Conservation (phyloP, 2,888 invertebrate genomes). For the Eulithis prunata region DNA sequence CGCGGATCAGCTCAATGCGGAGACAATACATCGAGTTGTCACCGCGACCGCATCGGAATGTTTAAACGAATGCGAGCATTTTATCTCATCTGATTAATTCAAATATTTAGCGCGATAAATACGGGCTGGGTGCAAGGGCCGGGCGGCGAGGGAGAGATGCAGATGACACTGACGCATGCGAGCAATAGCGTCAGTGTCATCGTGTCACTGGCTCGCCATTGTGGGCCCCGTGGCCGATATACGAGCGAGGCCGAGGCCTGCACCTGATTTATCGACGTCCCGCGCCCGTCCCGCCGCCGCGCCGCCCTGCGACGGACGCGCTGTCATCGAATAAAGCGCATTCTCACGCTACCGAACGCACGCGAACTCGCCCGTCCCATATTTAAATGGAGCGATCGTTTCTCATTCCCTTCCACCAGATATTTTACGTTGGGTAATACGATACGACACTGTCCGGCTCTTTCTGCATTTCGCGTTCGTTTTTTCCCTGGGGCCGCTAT, state of each 20-base stretch:
- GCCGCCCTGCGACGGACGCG: slow-evolving; percentile 43
- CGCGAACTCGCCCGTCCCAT: slow-evolving; percentile 78
- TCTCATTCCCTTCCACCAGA: slow-evolving; percentile 83
- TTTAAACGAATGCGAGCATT: slow-evolving; percentile 78
- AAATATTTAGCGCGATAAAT: slow-evolving; percentile 84
- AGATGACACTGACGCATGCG: slow-evolving; percentile 70
- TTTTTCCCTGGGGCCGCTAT: slow-evolving; percentile 77
- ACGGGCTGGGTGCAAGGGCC: slow-evolving; percentile 54
- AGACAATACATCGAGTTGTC: slow-evolving; percentile 83
- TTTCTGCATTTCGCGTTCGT: slow-evolving; percentile 78
- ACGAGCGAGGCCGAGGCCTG: slow-evolving; percentile 61
- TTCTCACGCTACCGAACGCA: slow-evolving; percentile 84
- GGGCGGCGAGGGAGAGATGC: slow-evolving; percentile 54
- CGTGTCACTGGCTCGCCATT: slow-evolving; percentile 74
- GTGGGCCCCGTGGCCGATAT: slow-evolving; percentile 72
- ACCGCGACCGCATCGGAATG: slow-evolving; percentile 81
- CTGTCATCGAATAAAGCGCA: slow-evolving; percentile 78
- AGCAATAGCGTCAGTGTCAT: slow-evolving; percentile 80
- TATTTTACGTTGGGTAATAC: slow-evolving; percentile 84
- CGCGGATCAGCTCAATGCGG: slow-evolving; percentile 65
- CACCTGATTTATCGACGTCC: slow-evolving; percentile 81
- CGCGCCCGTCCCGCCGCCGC: slow-evolving; percentile 50
- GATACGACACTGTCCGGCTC: slow-evolving; percentile 84
- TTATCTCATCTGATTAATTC: slow-evolving; percentile 84
- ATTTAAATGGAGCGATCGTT: slow-evolving; percentile 82